Conservation (phyloP, 2,797 vertebrate species). For the Microchirus variegatus region DNA sequence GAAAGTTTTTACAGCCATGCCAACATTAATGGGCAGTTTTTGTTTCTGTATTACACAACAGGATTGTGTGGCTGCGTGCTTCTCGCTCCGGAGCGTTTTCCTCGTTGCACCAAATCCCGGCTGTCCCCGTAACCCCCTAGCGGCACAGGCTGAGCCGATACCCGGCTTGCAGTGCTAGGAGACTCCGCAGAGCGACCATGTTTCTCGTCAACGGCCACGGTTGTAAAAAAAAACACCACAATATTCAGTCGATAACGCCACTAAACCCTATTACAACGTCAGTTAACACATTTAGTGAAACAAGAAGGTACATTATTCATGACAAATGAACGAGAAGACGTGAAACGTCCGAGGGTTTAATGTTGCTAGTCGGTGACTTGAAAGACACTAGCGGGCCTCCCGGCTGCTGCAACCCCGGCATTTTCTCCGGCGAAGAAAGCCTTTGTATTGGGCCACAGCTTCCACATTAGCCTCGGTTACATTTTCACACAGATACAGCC, state of each 20-base stretch:
- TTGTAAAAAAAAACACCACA: conserved; percentile 38
- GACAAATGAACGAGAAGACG: not conserved
- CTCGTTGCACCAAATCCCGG: conserved; percentile 60
- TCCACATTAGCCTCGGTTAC: conserved; percentile 27
- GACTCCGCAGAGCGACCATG: conserved; percentile 84
- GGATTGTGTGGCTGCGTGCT: conserved; percentile 2
- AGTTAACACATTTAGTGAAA: rapidly evolving
- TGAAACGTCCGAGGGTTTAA: conserved; percentile 26
- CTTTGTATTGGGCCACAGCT: conserved; percentile 75
- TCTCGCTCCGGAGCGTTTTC: conserved; percentile 17
- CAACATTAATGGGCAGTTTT: not conserved
- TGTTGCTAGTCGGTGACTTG: conserved; percentile 59
- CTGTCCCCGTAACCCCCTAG: conserved; percentile 70
- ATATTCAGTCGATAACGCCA: not conserved
- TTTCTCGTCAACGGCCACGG: conserved; percentile 71
- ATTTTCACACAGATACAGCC: not conserved
- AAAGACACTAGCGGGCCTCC: conserved; percentile 79
- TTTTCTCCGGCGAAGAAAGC: conserved; percentile 77
- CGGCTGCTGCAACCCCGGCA: conserved; percentile 80
- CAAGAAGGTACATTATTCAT: not conserved
- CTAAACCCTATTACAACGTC: not conserved
- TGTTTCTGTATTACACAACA: conserved; percentile 11
- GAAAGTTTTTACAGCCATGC: conserved; percentile 52
- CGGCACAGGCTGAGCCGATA: conserved; percentile 71
- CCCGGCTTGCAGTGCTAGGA: conserved; percentile 80